Evolutionary conservation across 1,140 invertebrate genomes (phyloP).

Genomic region (Tachypleus tridentatus): DNA sequence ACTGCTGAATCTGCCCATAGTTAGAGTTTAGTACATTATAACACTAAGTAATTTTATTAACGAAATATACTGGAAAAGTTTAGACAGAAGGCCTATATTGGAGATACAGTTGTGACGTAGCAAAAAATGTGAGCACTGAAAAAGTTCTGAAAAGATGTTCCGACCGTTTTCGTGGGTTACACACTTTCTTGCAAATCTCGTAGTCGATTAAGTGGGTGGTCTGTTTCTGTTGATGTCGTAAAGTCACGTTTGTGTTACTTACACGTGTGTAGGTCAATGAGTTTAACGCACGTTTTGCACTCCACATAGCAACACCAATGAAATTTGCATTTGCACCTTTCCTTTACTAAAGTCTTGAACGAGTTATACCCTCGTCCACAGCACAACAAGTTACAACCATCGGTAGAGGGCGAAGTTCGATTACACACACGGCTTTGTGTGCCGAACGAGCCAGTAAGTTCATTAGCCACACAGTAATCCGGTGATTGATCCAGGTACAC

Average conservation of each 20-base stretch:
- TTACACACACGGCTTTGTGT: conserved; percentile 71
- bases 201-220: no score
- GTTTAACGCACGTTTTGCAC: conserved; percentile 47
- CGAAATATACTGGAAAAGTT: no score
- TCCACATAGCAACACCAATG: conserved; percentile 53
- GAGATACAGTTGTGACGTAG: no score
- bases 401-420: conserved; percentile 53
- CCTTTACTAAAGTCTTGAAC: conserved; percentile 45
- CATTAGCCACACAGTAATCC: conserved; percentile 58
- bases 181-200: no score
- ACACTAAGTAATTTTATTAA: no score
- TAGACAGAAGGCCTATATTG: no score
- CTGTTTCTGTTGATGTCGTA: no score
- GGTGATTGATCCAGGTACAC: conserved; percentile 85
- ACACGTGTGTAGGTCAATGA: conserved; percentile 43
- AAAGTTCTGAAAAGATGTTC: no score
- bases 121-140: no score
- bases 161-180: no score
- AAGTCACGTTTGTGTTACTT: conserved; percentile 32
- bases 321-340: conserved; percentile 66
- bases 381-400: conserved; percentile 69
- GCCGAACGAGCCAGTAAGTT: conserved; percentile 54
- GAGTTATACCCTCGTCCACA: conserved; percentile 84
- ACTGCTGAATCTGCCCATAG: no score
- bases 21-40: no score